These are phyloP conservation scores for Rynchops niger DNA, from an alignment of 2,113 vertebrate genomes.

Conservation along the genomic window DNA sequence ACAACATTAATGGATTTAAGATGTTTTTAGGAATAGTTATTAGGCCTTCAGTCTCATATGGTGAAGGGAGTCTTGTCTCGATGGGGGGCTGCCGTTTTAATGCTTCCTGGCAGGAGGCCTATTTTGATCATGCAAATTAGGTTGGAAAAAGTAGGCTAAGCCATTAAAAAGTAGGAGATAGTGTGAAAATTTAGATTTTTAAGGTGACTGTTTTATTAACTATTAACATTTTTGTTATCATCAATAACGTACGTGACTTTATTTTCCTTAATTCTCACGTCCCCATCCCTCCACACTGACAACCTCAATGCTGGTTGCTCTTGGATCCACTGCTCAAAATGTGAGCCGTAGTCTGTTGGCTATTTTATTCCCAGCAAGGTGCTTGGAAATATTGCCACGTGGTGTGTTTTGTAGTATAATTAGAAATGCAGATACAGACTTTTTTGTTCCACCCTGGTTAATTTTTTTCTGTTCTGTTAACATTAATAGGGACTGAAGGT, in stretches of 20 bases:
- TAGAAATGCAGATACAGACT: background rate
- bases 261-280: background rate
- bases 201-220: slow-evolving; percentile 32
- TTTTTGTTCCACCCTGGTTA: background rate
- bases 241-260: background rate
- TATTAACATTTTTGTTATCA: background rate
- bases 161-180: slow-evolving; percentile 46
- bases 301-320: background rate
- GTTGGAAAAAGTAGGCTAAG: slow-evolving; percentile 60
- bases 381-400: background rate
- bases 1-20: slow-evolving; percentile 46
- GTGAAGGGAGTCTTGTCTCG: slow-evolving; percentile 23
- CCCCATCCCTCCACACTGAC: background rate
- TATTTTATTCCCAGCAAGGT: slow-evolving; percentile 4
- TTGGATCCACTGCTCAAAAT: background rate
- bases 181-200: slow-evolving; percentile 8
- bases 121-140: slow-evolving; percentile 66
- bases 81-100: slow-evolving; percentile 60
- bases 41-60: slow-evolving; percentile 12
- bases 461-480: slow-evolving; percentile 33
- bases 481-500: slow-evolving; percentile 35
- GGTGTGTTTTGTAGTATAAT: background rate
- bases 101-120: slow-evolving; percentile 61
- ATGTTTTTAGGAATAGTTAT: slow-evolving; percentile 55
- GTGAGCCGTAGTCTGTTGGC: background rate